These are phyloP conservation scores for Drosophila insularis DNA, from an alignment of 1,140 invertebrate genomes.

Conservation along the genomic window DNA sequence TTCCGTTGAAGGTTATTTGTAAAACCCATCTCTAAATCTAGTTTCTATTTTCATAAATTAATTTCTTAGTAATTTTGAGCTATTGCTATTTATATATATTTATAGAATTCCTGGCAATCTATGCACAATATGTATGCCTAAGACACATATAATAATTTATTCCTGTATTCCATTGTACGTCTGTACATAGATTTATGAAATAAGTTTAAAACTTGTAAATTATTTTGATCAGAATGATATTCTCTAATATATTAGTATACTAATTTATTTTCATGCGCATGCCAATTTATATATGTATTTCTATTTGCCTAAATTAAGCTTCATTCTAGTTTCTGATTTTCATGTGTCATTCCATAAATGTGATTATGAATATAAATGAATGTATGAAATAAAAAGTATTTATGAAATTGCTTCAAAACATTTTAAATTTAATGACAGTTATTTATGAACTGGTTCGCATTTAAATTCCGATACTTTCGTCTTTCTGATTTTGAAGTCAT, in stretches of 20 bases:
- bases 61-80: background rate
- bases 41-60: background rate
- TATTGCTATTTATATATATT: background rate
- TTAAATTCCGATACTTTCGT: background rate
- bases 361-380: no score
- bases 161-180: background rate
- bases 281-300: background rate
- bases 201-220: background rate
- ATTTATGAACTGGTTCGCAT: background rate
- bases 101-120: background rate
- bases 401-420: background rate
- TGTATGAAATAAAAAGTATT: slow-evolving; percentile 1
- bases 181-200: background rate
- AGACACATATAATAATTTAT: background rate
- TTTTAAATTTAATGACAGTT: background rate
- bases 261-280: background rate
- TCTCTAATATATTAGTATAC: background rate
- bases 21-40: slow-evolving; percentile 6
- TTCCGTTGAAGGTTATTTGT: slow-evolving; percentile 74
- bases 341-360: background rate
- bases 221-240: background rate
- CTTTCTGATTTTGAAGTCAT: background rate
- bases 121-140: slow-evolving; percentile 4
- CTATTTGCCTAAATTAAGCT: background rate
- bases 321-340: background rate